A percentile compares a stretch with the other conserved stretches of the same genome.
Evolutionary conservation across 2,113 vertebrate species (phyloP).

Genomic region (Rhinoderma darwinii): DNA sequence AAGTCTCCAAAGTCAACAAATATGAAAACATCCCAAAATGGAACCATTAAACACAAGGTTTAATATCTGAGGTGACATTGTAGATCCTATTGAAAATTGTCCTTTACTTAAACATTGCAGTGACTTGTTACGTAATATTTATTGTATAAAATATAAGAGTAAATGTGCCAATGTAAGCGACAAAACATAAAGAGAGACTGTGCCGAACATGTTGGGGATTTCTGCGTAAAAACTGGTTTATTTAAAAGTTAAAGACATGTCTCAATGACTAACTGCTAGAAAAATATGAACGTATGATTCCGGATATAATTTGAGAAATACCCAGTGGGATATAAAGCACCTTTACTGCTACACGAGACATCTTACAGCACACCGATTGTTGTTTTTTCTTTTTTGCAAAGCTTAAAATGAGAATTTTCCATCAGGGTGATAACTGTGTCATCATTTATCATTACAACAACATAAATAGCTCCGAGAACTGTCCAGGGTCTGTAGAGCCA

Average conservation of each 20-base stretch:
- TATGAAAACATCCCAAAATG: not conserved
- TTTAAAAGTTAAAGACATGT: not conserved
- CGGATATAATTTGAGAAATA: not conserved
- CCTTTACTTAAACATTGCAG: not conserved
- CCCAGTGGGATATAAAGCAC: not conserved
- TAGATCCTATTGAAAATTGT: not conserved
- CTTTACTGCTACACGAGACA: not conserved
- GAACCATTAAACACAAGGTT: not conserved
- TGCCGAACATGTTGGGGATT: not conserved
- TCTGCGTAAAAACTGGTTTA: not conserved
- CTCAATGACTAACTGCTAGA: not conserved
- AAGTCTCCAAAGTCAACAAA: too few species aligned
- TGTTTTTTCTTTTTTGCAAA: not conserved
- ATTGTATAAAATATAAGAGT: not conserved
- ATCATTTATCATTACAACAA: conserved; percentile 18
- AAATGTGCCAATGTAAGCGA: not conserved
- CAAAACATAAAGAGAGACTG: not conserved
- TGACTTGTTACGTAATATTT: not conserved
- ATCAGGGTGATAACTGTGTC: not conserved
- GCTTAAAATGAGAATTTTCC: conserved; percentile 11
- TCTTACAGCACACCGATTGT: not conserved
- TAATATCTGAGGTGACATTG: not conserved
- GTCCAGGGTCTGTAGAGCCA: conserved; percentile 12
- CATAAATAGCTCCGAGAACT: conserved; percentile 22
- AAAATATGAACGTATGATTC: conserved; percentile 36